These are phyloP conservation scores for Isaurus tuberculatus DNA, from an alignment of 92 coral and sea anemone species.

Conservation along the genomic window DNA sequence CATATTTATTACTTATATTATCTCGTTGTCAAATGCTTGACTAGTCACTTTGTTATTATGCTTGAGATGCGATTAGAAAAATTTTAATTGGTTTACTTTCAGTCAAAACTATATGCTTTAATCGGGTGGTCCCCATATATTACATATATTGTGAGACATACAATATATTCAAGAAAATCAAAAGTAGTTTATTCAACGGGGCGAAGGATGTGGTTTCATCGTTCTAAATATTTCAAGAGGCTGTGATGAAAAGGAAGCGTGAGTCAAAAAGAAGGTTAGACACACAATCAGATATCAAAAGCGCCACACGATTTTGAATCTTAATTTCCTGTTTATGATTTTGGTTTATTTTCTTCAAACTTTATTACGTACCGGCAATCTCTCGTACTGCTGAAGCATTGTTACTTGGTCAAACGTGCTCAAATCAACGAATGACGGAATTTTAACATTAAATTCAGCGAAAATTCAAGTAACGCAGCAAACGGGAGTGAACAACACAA, in stretches of 20 bases:
- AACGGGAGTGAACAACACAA: not conserved
- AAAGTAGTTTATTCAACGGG: not conserved
- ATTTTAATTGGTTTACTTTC: conserved; percentile 36
- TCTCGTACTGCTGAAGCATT: not conserved
- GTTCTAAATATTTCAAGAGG: not conserved
- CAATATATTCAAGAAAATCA: not conserved
- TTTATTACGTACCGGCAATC: not conserved
- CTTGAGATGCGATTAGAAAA: not conserved
- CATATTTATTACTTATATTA: not conserved
- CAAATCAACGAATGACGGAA: not conserved
- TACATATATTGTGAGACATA: not conserved
- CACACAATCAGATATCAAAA: no score
- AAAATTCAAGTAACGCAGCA: not conserved
- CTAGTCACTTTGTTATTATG: conserved; percentile 9
- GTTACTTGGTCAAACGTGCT: not conserved
- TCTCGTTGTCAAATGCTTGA: conserved; percentile 22
- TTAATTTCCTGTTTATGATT: not conserved
- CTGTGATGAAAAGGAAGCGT: not conserved
- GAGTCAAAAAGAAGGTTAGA: not conserved
- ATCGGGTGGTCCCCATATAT: not conserved
- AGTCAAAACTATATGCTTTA: not conserved
- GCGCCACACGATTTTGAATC: not conserved
- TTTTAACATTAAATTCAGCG: not conserved
- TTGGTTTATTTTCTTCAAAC: not conserved
- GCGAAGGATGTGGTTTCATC: not conserved